Base-by-base conservation (phyloP, 2,113 vertebrate genomes). In the Camelus dromedarius region DNA sequence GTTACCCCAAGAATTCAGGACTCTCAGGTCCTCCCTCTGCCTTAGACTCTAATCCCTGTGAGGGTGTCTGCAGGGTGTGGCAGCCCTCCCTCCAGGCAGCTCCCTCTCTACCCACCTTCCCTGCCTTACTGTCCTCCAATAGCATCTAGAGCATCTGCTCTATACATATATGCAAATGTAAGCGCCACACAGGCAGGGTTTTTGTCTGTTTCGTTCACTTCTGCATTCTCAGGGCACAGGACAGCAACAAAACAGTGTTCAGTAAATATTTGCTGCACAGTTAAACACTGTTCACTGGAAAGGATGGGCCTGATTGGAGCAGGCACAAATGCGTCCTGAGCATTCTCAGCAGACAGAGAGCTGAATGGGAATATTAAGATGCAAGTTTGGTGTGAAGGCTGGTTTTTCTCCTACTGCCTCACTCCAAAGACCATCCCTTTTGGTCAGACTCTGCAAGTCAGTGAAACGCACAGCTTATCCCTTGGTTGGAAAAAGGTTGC, bases 101-200 rank as follows among this genome's bases (percentile, higher is more conserved):
- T 2, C 8, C 9, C 13, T 52, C 28, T 38, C 8, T 48, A 0
- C 16, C 20, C 20, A 6, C 5, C 20, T 6, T 14, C 2, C 26
- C 32, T 26, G 15, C 56, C 12, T 42, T 8, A 4, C 60, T 48
- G 14, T 50, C 88, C 48, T 77, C 46, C 32, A 19, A 6, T 8
- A 32, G 7, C 24, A 30, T 26, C 69, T 64, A 16, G 1, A 6
- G 28, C 19, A 54, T 13, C 14, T 77, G 15, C 70, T 6, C 22
- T 24, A 12, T 14, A 15, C 19, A 60, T 0, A 13, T 2, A 30
- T 3, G 30, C 35, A 11, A 6, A 72, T 5, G 35, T 28, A 8
- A 46, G 13, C 54, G 32, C 13, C 28, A 7, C 22, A 11, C 4
- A 46, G 28, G 73, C 12, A 8, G 28, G 22, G 3, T 6, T 32